A percentile compares a stretch with the other conserved stretches of the same genome.
phyloP scores from a whole-genome alignment of 2,888 invertebrate genomes.

The Koerneria pararmatus region DNA sequence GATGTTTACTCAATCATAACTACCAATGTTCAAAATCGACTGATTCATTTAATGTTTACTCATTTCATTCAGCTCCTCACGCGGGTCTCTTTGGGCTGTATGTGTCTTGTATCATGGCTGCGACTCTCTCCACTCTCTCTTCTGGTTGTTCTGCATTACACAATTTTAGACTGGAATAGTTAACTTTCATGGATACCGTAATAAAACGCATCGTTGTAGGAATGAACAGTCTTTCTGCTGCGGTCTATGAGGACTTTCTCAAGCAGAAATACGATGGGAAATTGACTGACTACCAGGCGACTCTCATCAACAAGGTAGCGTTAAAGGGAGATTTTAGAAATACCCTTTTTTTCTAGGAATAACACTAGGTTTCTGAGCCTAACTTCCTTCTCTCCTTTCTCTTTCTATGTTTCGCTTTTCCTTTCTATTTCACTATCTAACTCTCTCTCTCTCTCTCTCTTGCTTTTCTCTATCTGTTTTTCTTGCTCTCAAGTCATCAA shows the following conservation, averaged over 20 bases:
- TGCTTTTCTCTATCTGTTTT: too few species aligned
- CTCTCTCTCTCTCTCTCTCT: too few species aligned
- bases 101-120: constrained; percentile 50
- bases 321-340: not conserved
- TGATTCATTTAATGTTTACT: constrained; percentile 17
- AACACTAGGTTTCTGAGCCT: too few species aligned
- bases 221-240: constrained; percentile 51
- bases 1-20: too few species aligned
- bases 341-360: not conserved
- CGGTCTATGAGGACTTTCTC: constrained; percentile 53
- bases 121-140: constrained; percentile 51
- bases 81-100: constrained; percentile 52
- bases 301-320: constrained; percentile 33
- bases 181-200: not conserved
- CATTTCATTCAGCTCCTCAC: too few species aligned
- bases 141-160: too few species aligned
- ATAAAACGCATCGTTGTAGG: constrained; percentile 21
- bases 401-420: not conserved
- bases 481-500: constrained; percentile 10
- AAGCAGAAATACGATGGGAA: constrained; percentile 36
- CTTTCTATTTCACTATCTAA: too few species aligned
- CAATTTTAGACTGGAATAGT: too few species aligned
- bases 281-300: constrained; percentile 36
- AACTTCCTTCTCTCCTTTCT: not conserved
- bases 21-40: not conserved